Evolutionary conservation across 2,888 invertebrate species (phyloP).

Genomic region (Eretmocerus hayati): DNA sequence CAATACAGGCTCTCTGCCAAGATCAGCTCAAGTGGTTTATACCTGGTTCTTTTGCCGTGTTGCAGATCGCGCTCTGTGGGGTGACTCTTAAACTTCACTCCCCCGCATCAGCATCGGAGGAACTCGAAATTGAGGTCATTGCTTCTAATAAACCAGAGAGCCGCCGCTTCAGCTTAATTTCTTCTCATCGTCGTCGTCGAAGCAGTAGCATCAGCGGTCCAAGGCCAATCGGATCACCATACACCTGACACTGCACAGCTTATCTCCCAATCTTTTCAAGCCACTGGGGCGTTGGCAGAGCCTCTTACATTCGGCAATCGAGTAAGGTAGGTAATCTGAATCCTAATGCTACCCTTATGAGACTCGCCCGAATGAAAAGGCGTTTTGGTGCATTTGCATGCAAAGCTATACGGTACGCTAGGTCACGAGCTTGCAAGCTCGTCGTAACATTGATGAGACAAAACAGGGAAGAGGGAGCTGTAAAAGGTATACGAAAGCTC

Average conservation of each 20-base stretch:
- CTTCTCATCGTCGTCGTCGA: too few relatives aligned
- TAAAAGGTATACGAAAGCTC: too few relatives aligned
- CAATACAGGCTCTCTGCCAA: conserved; percentile 1
- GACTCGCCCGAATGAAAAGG: conserved; percentile 6
- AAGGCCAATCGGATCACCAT: too few relatives aligned
- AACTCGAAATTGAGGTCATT: conserved; percentile 3
- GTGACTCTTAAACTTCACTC: conserved; percentile 2
- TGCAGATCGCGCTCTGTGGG: not conserved
- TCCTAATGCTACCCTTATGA: conserved; percentile 5
- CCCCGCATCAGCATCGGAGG: not conserved
- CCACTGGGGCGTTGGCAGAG: not conserved
- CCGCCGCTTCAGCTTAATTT: not conserved
- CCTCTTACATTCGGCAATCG: conserved; percentile 7
- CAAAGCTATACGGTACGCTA: conserved; percentile 1
- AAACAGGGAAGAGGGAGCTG: too few relatives aligned
- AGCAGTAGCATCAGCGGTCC: too few relatives aligned
- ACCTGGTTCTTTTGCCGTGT: too few relatives aligned
- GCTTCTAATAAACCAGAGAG: conserved; percentile 3
- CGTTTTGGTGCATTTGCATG: conserved; percentile 9
- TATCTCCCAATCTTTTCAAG: not conserved
- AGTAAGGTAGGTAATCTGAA: conserved; percentile 11
- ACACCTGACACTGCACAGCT: too few relatives aligned
- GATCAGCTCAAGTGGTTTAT: too few relatives aligned
- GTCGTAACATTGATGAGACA: conserved; percentile 6
- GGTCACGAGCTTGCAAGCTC: too few relatives aligned